Conservation (phyloP, 2,797 vertebrate species). For the Gymnothorax reevesii region DNA sequence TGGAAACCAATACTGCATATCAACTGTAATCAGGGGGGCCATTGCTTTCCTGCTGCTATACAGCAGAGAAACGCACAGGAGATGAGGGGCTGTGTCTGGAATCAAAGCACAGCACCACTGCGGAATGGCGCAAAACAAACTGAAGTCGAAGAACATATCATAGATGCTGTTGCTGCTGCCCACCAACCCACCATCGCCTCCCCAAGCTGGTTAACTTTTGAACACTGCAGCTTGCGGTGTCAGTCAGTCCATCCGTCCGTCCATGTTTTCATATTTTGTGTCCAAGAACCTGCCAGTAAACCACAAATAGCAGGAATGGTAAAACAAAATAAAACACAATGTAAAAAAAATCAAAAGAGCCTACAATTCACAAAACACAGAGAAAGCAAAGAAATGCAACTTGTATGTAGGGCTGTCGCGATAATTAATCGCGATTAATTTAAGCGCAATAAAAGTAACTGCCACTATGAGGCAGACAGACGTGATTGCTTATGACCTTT, state of each 20-base stretch:
- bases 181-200: neutral
- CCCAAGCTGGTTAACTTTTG: neutral
- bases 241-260: conserved; percentile 15
- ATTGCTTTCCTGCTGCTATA: neutral
- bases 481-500: too few relatives aligned
- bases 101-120: neutral
- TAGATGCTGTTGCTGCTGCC: neutral
- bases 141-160: neutral
- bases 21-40: neutral
- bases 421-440: too few relatives aligned
- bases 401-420: too few relatives aligned
- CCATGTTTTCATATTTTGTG: conserved; percentile 15
- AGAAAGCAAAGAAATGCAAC: neutral
- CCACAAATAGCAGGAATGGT: conserved; percentile 4
- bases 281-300: conserved; percentile 19
- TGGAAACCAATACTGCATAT: neutral
- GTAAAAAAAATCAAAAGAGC: neutral
- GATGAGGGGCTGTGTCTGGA: neutral
- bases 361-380: neutral
- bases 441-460: too few relatives aligned
- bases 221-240: neutral
- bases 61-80: neutral
- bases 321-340: neutral
- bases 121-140: neutral
- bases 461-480: too few relatives aligned